Evolutionary conservation across 1,140 invertebrate species (phyloP).

Genomic region (Choristoneura fumiferana): DNA sequence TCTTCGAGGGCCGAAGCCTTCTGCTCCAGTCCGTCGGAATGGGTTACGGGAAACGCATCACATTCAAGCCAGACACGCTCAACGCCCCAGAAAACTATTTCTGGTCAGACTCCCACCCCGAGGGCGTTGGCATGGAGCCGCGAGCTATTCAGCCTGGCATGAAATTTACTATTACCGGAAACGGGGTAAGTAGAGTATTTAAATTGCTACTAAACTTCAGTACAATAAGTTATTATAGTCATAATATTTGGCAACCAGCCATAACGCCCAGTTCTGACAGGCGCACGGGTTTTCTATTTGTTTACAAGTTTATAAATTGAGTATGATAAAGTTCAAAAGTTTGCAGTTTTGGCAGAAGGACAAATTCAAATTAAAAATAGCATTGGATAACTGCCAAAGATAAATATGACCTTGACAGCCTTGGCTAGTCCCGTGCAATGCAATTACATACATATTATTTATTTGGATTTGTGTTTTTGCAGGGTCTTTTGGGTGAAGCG

Average conservation of each 20-base stretch:
- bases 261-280: neutral
- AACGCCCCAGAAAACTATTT: constrained; percentile 85
- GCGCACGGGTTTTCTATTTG: neutral
- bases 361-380: constrained; percentile 39
- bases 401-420: constrained; percentile 33
- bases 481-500: constrained; percentile 81
- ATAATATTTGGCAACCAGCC: constrained; percentile 9
- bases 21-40: constrained; percentile 83
- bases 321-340: constrained; percentile 18
- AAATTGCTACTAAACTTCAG: neutral
- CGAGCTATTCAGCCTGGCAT: constrained; percentile 82
- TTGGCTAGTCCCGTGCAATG: constrained; percentile 28
- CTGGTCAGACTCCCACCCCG: constrained; percentile 88
- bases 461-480: constrained; percentile 35
- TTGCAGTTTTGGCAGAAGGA: constrained; percentile 36
- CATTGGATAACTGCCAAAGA: constrained; percentile 31
- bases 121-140: constrained; percentile 85
- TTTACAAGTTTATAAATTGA: constrained; percentile 5
- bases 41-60: constrained; percentile 88
- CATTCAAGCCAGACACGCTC: constrained; percentile 83
- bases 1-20: constrained; percentile 83
- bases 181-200: constrained; percentile 61
- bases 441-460: too few relatives aligned
- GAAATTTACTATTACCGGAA: constrained; percentile 81
- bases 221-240: neutral